Conservation (phyloP, 2,888 invertebrate genomes). For the Drosophila multiciliata region DNA sequence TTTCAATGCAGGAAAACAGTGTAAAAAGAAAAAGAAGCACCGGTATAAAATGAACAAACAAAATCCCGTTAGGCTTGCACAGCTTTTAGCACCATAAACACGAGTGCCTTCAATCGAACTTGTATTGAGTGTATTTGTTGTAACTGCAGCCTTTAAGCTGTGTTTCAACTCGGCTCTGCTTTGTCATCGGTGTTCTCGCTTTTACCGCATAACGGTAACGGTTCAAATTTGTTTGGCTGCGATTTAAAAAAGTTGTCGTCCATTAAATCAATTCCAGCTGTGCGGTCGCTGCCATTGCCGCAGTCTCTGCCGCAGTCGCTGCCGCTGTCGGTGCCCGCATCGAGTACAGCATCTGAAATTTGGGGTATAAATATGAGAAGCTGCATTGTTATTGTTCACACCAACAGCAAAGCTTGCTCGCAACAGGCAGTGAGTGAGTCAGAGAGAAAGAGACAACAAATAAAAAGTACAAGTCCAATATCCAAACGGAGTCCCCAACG, state of each 20-base stretch:
- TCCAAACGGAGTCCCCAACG: conserved; percentile 34
- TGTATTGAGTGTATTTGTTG: neutral
- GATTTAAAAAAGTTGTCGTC: conserved; percentile 32
- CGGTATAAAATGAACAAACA: neutral
- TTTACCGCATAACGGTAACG: conserved; percentile 60
- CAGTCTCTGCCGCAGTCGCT: conserved; percentile 2
- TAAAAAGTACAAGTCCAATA: conserved; percentile 10
- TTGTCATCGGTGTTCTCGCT: conserved; percentile 17
- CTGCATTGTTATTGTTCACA: conserved; percentile 42
- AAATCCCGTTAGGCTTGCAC: neutral
- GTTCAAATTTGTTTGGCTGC: conserved; percentile 17
- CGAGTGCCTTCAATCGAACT: neutral
- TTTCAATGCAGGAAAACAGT: neutral
- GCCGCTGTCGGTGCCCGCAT: neutral
- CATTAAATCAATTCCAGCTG: conserved; percentile 46
- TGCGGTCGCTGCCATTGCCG: conserved; percentile 16
- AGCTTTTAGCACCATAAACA: neutral
- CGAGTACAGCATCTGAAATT: conserved; percentile 11
- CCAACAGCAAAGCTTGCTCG: conserved; percentile 15
- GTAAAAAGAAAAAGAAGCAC: neutral
- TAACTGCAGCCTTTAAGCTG: neutral
- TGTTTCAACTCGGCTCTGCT: neutral
- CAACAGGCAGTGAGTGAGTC: neutral
- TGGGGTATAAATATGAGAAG: conserved; percentile 67
- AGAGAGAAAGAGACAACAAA: conserved; percentile 2